These are phyloP conservation scores for Machimus atricapillus DNA, from an alignment of 2,888 invertebrate genomes.

Conservation along the genomic window DNA sequence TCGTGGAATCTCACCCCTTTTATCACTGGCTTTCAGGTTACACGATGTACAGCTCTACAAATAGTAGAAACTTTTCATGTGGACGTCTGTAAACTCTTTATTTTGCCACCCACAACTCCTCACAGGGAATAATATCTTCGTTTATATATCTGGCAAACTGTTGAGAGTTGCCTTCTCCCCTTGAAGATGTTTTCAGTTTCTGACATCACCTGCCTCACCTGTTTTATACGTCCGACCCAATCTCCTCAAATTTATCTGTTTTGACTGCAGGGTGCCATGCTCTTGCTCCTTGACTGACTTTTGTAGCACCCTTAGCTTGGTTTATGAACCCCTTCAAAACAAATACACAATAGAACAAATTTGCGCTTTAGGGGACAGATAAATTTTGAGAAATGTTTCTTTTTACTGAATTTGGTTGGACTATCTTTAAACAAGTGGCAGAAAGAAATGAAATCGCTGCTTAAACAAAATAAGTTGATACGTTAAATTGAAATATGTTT, in stretches of 20 bases:
- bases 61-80: neutral
- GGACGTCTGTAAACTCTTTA: neutral
- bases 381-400: neutral
- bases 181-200: neutral
- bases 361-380: neutral
- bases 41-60: neutral
- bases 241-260: neutral
- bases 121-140: neutral
- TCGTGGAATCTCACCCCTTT: neutral
- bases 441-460: neutral
- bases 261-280: neutral
- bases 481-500: too few relatives aligned
- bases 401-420: neutral
- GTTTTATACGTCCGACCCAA: neutral
- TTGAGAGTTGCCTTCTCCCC: neutral
- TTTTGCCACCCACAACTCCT: neutral
- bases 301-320: neutral
- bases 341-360: neutral
- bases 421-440: neutral
- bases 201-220: neutral
- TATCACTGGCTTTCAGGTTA: neutral
- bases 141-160: neutral
- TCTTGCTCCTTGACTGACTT: neutral
- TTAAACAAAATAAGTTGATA: too few relatives aligned
- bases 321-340: neutral